These are phyloP conservation scores for Parazoanthus swiftii DNA, from an alignment of 92 coral and sea anemone species.

Conservation along the genomic window DNA sequence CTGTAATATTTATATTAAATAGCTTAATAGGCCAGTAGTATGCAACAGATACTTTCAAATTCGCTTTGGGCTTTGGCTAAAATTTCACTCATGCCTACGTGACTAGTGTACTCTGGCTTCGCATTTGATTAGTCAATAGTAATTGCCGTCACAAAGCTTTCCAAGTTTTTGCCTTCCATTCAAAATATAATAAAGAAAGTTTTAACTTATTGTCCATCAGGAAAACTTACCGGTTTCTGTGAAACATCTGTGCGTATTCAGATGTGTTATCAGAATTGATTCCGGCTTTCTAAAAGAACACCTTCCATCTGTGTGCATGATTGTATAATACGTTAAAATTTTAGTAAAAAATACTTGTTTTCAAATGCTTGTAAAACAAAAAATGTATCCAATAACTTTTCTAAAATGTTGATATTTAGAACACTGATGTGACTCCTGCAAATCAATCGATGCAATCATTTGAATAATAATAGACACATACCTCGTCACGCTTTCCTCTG, in stretches of 20 bases:
- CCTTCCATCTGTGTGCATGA: no score
- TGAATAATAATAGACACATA: background rate
- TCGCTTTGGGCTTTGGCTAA: no score
- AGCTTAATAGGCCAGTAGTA: no score
- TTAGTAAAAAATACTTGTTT: no score
- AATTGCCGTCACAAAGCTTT: background rate
- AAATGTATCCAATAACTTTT: background rate
- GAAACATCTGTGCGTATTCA: background rate
- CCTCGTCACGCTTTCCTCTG: no score
- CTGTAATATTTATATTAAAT: no score
- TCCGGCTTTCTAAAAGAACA: background rate
- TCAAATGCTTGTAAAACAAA: no score
- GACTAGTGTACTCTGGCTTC: background rate
- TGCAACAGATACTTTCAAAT: no score
- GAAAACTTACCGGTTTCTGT: background rate
- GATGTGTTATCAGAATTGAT: background rate
- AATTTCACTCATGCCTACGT: background rate
- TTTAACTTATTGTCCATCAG: background rate
- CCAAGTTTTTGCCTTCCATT: background rate
- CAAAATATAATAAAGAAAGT: background rate
- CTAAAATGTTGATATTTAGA: background rate
- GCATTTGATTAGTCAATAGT: background rate
- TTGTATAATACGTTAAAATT: no score
- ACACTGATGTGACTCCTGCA: background rate
- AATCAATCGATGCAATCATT: conserved; percentile 10